Evolutionary conservation across 2,888 invertebrate species (phyloP).

Genomic region (Drosophila emarginata): DNA sequence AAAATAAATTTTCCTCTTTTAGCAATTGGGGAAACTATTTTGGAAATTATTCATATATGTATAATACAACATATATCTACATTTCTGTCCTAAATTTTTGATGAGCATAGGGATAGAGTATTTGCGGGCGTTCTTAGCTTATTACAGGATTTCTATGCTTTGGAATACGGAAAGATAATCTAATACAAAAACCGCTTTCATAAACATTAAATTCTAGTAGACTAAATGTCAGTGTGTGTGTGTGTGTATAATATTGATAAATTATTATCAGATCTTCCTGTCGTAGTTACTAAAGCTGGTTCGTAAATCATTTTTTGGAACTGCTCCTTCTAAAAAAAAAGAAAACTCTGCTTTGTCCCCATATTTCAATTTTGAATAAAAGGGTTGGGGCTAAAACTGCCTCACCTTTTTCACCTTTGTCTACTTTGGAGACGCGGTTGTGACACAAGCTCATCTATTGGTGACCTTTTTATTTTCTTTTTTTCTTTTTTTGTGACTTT

Average conservation of each 20-base stretch:
- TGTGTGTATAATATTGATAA: slow-evolving; percentile 64
- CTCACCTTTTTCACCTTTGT: slow-evolving; percentile 11
- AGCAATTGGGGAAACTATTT: too few species aligned
- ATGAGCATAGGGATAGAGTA: too few species aligned
- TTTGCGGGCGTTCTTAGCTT: neutral
- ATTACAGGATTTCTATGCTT: neutral
- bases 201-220: neutral
- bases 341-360: neutral
- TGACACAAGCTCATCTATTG: slow-evolving; percentile 20
- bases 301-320: slow-evolving; percentile 67
- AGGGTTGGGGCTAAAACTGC: slow-evolving; percentile 43
- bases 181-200: neutral
- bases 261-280: slow-evolving; percentile 69
- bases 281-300: slow-evolving; percentile 35
- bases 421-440: slow-evolving; percentile 13
- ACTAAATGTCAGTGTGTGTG: slow-evolving; percentile 1
- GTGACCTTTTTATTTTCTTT: slow-evolving; percentile 45
- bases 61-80: too few species aligned
- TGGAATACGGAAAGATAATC: neutral
- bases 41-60: too few species aligned
- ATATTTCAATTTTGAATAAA: slow-evolving; percentile 51
- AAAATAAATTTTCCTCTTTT: too few species aligned
- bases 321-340: neutral
- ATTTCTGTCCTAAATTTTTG: too few species aligned
- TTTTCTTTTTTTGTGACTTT: slow-evolving; percentile 18